A percentile compares a stretch with the other conserved stretches of the same genome.
These are phyloP conservation scores for Uromys caudimaculatus DNA, from an alignment of 2,797 vertebrate genomes.

Conservation along the genomic window DNA sequence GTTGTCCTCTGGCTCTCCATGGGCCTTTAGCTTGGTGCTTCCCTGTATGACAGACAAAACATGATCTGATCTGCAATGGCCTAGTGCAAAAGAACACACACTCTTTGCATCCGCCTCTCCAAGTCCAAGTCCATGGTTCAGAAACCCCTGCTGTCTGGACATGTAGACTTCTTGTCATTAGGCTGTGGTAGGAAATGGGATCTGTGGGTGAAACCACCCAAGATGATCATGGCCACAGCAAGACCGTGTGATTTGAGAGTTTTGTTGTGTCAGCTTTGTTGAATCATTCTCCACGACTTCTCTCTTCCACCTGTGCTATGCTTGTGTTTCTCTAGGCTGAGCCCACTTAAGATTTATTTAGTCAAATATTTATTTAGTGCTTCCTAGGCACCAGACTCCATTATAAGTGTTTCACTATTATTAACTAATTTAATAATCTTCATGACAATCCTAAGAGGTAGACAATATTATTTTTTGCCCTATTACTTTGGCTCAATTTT, in stretches of 20 bases:
- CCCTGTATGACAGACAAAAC: neutral
- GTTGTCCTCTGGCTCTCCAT: neutral
- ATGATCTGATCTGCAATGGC: too few species aligned
- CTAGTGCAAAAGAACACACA: neutral
- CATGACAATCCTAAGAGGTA: neutral
- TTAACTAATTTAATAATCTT: slow-evolving; percentile 65
- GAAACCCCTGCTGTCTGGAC: neutral
- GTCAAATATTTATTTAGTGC: slow-evolving; percentile 52
- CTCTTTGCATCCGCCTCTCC: neutral
- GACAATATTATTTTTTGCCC: slow-evolving; percentile 50
- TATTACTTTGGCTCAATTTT: slow-evolving; percentile 35
- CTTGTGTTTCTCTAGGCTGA: neutral
- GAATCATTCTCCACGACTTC: neutral
- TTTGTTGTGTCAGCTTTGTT: neutral
- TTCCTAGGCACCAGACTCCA: neutral
- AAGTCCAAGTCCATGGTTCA: neutral
- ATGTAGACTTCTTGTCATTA: neutral
- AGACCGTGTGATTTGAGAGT: neutral
- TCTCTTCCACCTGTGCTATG: neutral
- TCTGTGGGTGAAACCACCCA: neutral
- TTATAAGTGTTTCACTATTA: slow-evolving; percentile 47
- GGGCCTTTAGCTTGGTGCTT: neutral
- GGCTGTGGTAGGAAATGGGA: neutral
- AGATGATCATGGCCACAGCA: neutral
- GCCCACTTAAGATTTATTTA: neutral